Conservation (phyloP, 2,888 invertebrate genomes). For the Ophraella communa region DNA sequence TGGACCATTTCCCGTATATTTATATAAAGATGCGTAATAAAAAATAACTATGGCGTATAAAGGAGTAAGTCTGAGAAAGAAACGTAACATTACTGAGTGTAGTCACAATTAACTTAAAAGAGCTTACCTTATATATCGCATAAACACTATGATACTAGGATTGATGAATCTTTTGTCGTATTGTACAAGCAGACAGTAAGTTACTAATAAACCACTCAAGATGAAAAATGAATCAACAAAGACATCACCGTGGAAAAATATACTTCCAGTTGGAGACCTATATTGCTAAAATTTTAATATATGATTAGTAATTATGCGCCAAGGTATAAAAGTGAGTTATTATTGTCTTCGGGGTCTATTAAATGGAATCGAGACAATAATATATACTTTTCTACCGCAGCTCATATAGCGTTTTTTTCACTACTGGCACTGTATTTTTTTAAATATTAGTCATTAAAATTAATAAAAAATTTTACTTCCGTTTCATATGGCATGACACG, state of each 20-base stretch:
- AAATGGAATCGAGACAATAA: too few species aligned
- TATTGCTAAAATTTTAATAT: constrained; percentile 47
- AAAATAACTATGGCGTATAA: constrained; percentile 65
- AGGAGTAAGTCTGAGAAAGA: constrained; percentile 55
- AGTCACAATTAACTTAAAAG: too few species aligned
- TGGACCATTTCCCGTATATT: constrained; percentile 66
- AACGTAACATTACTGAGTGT: too few species aligned
- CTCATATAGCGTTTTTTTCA: too few species aligned
- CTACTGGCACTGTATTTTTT: too few species aligned
- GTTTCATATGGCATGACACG: too few species aligned
- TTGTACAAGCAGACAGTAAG: constrained; percentile 57
- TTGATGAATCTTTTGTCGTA: constrained; percentile 56
- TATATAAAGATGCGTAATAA: constrained; percentile 63
- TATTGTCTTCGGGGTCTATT: too few species aligned
- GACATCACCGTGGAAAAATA: constrained; percentile 65
- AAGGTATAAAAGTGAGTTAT: too few species aligned
- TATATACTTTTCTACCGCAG: too few species aligned
- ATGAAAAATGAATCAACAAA: constrained; percentile 69
- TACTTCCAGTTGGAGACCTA: constrained; percentile 50
- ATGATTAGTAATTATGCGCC: neutral
- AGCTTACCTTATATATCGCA: constrained; percentile 65
- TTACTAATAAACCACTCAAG: constrained; percentile 65
- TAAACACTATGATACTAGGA: constrained; percentile 60
- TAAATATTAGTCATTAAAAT: too few species aligned
- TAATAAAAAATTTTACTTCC: too few species aligned